phyloP scores from a whole-genome alignment of 2,888 invertebrate species.

The Erynnis tages region DNA sequence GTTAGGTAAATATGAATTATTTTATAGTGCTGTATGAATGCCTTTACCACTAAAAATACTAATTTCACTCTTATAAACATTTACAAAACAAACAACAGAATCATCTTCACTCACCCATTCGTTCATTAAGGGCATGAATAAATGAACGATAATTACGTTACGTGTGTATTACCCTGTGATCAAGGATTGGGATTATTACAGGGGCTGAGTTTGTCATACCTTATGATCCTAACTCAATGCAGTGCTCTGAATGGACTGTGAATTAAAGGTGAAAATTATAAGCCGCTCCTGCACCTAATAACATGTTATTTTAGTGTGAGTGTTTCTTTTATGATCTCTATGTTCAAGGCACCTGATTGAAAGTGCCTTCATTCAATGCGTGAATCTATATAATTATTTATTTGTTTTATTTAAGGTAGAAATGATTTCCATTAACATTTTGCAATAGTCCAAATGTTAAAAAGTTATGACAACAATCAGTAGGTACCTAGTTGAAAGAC shows the following conservation, averaged over 20 bases:
- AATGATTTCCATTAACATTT: too few relatives aligned
- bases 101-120: neutral
- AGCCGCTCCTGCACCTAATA: neutral
- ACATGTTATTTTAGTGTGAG: neutral
- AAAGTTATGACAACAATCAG: too few relatives aligned
- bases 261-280: slow-evolving; percentile 17
- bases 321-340: too few relatives aligned
- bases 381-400: too few relatives aligned
- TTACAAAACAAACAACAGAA: neutral
- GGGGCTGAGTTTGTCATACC: slow-evolving; percentile 10
- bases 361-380: too few relatives aligned
- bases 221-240: slow-evolving; percentile 20
- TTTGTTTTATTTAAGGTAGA: too few relatives aligned
- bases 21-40: too few relatives aligned
- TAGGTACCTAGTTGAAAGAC: too few relatives aligned
- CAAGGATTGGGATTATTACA: slow-evolving; percentile 12
- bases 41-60: neutral
- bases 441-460: too few relatives aligned
- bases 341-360: too few relatives aligned
- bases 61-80: neutral
- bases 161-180: slow-evolving; percentile 21
- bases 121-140: neutral
- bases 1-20: too few relatives aligned
- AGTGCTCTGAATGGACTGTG: slow-evolving; percentile 5
- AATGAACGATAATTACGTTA: slow-evolving; percentile 14